Evolutionary conservation across 2,113 vertebrate species (phyloP), one percentile per base, ranked within the genome.

Genomic region (Xenopus laevis): DNA sequence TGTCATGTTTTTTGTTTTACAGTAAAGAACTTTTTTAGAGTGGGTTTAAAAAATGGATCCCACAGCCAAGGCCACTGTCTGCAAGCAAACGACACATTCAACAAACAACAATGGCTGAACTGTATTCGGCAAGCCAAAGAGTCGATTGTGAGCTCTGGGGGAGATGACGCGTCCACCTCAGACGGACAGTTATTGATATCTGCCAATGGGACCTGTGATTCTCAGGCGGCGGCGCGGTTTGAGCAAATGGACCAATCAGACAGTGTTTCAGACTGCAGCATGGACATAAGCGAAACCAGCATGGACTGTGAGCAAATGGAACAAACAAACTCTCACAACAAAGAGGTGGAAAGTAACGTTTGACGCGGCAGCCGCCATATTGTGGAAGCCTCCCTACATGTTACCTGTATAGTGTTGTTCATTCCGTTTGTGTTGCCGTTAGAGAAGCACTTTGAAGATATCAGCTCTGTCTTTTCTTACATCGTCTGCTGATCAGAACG

Each of bases 81-180:
- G 68, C 97, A 99, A 90, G 96, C 97, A 84, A 98, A 95, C 11
- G 97, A 99, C 68, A 83, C 94, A 72, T 98, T 98, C 92, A 99
- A 95, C 92, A 99, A 99, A 79, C 97, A 99, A 78, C 96, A 98
- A 79, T 99, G 97, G 97, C 91, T 99, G 50, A 99, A 99, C 85
- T 98, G 95, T 82, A 97, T 99, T 83, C 91, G 95, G 12, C 95
- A 97, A 77, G 96, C 97, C 81, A 97, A 96, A 85, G 93, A 91
- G 3, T 92, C 91, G 0, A 86, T 87, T 0, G 53, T 78, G 0
- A 84, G 84, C 47, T 80, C 82, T 7, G 83, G 86, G 52, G 78
- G 64, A 57, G 84, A 80, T 3, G 78, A 75, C 0, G 4, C 64
- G 68, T 78, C 68, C 0, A 73, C 72, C 72, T 81, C 78, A 0